Percentiles rank a stretch among this genome's conserved stretches.
Evolutionary conservation across 2,797 vertebrate species (phyloP).

Genomic region (Galaxias olidus): DNA sequence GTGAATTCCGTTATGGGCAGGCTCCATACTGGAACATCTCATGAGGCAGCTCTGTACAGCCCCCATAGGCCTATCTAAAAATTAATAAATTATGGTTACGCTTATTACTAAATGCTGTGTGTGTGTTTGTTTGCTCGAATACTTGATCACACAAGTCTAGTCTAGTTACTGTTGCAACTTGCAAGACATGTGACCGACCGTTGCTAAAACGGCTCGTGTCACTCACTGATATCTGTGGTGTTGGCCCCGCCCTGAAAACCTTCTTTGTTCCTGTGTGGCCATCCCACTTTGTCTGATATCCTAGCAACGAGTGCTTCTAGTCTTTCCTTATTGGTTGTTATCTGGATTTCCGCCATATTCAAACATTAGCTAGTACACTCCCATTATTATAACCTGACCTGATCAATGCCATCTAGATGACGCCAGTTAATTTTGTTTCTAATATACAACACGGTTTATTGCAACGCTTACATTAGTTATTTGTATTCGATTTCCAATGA

Average conservation of each 20-base stretch:
- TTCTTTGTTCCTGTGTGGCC: conserved; percentile 4
- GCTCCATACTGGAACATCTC: conserved; percentile 18
- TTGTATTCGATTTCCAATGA: conserved; percentile 49
- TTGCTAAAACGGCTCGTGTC: too few species aligned
- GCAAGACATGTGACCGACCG: too few species aligned
- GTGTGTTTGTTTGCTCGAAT: too few species aligned
- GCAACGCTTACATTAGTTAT: neutral
- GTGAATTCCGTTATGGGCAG: conserved; percentile 9
- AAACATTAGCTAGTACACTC: conserved; percentile 43
- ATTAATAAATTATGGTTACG: too few species aligned
- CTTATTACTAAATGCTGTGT: too few species aligned
- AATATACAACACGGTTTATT: neutral
- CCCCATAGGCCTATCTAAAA: neutral
- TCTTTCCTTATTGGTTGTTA: conserved; percentile 57
- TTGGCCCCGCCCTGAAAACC: conserved; percentile 7
- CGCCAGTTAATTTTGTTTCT: neutral
- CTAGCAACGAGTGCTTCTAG: conserved; percentile 18
- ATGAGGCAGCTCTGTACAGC: conserved; percentile 13
- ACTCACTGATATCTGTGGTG: neutral
- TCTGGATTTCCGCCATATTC: conserved; percentile 71
- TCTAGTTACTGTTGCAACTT: too few species aligned
- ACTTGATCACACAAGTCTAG: too few species aligned
- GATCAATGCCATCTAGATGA: neutral
- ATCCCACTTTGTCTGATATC: conserved; percentile 23
- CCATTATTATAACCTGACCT: neutral